Percentiles rank a stretch among this genome's conserved stretches.
phyloP scores from a whole-genome alignment of 1,140 invertebrate genomes.

The Penaeus indicus region DNA sequence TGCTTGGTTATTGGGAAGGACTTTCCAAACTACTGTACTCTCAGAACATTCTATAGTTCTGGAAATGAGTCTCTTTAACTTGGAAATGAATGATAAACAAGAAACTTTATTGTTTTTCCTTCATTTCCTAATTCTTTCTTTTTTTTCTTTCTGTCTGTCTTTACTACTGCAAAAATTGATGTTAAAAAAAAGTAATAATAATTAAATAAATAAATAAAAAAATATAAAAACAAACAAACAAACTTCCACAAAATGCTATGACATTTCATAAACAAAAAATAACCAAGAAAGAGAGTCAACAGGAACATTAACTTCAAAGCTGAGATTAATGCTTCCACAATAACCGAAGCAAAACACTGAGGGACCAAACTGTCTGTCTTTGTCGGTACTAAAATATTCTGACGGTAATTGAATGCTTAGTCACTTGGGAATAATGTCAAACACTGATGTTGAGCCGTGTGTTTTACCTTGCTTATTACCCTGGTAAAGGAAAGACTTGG shows the following conservation, averaged over 20 bases:
- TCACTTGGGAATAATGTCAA: slow-evolving; percentile 51
- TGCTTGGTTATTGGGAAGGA: slow-evolving; percentile 46
- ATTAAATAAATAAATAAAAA: no score
- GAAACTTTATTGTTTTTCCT: no score
- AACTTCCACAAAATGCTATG: neutral
- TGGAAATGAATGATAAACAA: no score
- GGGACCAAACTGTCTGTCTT: slow-evolving; percentile 52
- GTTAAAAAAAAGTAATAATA: no score
- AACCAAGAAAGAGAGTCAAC: neutral
- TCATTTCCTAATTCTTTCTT: no score
- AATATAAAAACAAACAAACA: no score
- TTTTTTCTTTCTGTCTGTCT: no score
- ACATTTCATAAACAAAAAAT: neutral
- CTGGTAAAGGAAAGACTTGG: slow-evolving; percentile 66
- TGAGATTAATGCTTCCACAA: slow-evolving; percentile 26
- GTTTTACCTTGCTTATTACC: slow-evolving; percentile 64
- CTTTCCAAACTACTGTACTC: slow-evolving; percentile 1
- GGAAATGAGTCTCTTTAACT: neutral
- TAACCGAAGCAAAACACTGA: slow-evolving; percentile 48
- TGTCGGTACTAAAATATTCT: slow-evolving; percentile 48
- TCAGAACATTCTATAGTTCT: neutral
- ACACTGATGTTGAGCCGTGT: slow-evolving; percentile 50
- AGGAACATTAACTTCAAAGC: neutral
- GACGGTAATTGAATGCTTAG: slow-evolving; percentile 47
- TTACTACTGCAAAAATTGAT: no score